Conservation (phyloP, 2,888 invertebrate species). For the Omphaloscelis lunosa region DNA sequence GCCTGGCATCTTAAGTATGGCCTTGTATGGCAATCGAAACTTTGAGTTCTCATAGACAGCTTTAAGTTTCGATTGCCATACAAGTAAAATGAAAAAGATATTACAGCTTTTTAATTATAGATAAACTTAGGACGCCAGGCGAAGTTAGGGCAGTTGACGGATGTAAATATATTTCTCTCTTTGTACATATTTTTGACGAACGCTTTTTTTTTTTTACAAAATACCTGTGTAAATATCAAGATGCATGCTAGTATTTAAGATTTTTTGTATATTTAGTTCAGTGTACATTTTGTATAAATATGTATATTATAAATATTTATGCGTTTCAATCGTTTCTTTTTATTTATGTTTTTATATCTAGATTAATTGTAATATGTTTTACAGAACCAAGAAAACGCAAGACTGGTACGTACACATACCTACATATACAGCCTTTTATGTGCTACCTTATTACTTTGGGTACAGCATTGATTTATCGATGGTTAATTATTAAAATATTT, state of each 20-base stretch:
- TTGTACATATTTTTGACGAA: constrained; percentile 23
- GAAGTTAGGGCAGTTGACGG: too few relatives aligned
- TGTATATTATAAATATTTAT: constrained; percentile 31
- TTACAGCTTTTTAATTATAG: too few relatives aligned
- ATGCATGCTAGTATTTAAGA: constrained; percentile 47
- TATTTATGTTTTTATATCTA: constrained; percentile 44
- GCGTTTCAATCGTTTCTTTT: constrained; percentile 9
- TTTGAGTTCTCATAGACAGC: too few relatives aligned
- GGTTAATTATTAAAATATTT: constrained; percentile 5
- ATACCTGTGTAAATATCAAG: constrained; percentile 18
- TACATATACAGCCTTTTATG: constrained; percentile 52
- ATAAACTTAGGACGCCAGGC: too few relatives aligned
- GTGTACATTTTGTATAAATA: constrained; percentile 38
- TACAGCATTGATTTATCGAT: constrained; percentile 51
- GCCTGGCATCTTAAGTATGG: too few relatives aligned
- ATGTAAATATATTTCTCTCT: constrained; percentile 28
- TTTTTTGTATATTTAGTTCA: constrained; percentile 7
- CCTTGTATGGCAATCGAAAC: too few relatives aligned
- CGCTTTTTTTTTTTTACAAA: background rate
- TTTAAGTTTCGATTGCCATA: too few relatives aligned
- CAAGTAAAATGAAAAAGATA: too few relatives aligned
- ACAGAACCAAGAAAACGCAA: constrained; percentile 79
- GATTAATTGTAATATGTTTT: constrained; percentile 73
- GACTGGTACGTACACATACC: constrained; percentile 79
- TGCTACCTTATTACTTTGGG: constrained; percentile 45